A percentile compares a stretch with the other conserved stretches of the same genome.
Conservation (phyloP, 2,797 vertebrate species). For the Aulostomus chinensis region DNA sequence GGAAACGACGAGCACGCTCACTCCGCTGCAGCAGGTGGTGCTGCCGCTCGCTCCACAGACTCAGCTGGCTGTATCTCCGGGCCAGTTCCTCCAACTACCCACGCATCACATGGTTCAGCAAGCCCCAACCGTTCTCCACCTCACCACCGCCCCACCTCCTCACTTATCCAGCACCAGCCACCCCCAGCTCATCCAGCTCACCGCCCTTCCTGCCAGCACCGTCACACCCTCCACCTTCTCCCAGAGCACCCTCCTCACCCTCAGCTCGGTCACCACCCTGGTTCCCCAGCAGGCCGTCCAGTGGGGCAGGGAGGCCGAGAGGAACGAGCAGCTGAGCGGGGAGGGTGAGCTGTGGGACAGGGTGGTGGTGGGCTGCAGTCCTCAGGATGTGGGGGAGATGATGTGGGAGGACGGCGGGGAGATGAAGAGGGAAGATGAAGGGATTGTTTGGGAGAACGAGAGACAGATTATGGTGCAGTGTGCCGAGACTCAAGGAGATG, state of each 20-base stretch:
- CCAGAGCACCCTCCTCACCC: conserved; percentile 53
- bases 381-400: conserved; percentile 34
- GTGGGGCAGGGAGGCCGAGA: conserved; percentile 27
- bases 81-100: conserved; percentile 71
- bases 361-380: conserved; percentile 36
- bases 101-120: conserved; percentile 41
- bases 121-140: conserved; percentile 50
- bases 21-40: conserved; percentile 47
- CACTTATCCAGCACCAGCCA: conserved; percentile 69
- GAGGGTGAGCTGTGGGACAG: conserved; percentile 55
- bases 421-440: conserved; percentile 39
- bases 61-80: conserved; percentile 54
- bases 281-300: conserved; percentile 27
- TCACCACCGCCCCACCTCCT: conserved; percentile 23
- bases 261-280: conserved; percentile 24
- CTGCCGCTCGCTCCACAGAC: conserved; percentile 72
- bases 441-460: conserved; percentile 55
- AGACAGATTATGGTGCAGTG: conserved; percentile 56
- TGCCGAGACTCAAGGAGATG: conserved; percentile 42
- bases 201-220: conserved; percentile 26
- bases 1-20: conserved; percentile 4
- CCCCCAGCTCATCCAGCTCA: conserved; percentile 53
- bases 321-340: conserved; percentile 9
- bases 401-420: conserved; percentile 53
- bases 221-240: conserved; percentile 4